Base-by-base conservation (phyloP, 1,140 invertebrate genomes). In the Zaprionus tsacasi region DNA sequence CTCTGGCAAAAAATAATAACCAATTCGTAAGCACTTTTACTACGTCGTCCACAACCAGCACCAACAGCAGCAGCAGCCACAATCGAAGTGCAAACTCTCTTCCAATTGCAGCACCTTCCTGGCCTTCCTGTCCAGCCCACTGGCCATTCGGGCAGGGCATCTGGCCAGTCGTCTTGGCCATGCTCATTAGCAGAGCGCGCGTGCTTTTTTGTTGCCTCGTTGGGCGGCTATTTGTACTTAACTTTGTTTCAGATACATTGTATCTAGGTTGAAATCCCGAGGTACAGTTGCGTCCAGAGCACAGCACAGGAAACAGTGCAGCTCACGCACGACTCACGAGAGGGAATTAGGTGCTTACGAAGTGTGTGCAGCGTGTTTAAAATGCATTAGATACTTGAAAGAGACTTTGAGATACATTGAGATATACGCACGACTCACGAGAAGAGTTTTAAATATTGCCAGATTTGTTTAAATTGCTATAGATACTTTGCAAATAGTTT, bases 1-100 rank as follows among this genome's bases (percentile, higher is more conserved):
- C 55, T 40, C 70, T 54, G 58, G 27, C 40, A 45, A 45, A 66
- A 76, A 78, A 74, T 87, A 80, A 87, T 87, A 80, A 78, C 83
- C 83, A 88, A 87, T 88, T 87, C 83, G 83, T 88, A 87, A 88
- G 83, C 83, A 82, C 82, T 76, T 79, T 87, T 75, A 82, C 72
- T 78, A 78, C 82, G 79, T 59, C 13, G 7, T 10, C 38, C 13
- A 0, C 36, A 8, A 11, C 11, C 36, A 7, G 2, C 40, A 43
- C 6, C 40, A 43, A 2, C 6, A 40, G 13, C n/a, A 15, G n/a
- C 2, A 43, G 40, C 45, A 21, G 10, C 45, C 17, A 17, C 15
- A 50, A 50, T 50, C 45, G 45, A 50, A 50, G 45, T 50, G 40
- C 40, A 43, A 43, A 43, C 40, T 43, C 40, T 45, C 40, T 45